Evolutionary conservation across 1,140 invertebrate genomes (phyloP).

Genomic region (Pachyrhynchus sulphureomaculatus): DNA sequence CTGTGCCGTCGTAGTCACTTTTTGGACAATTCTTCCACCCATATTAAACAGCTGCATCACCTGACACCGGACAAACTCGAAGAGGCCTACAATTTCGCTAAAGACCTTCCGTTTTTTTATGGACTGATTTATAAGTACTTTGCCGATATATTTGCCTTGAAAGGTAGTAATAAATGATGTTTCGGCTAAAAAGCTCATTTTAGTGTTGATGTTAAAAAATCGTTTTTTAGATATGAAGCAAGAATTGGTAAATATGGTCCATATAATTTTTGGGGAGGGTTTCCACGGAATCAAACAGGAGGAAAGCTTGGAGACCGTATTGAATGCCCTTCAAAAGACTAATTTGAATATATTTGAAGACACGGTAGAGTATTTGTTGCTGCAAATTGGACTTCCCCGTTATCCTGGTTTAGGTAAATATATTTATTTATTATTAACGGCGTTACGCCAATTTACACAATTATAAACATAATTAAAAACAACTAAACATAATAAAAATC

Average conservation of each 20-base stretch:
- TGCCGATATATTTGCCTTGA: constrained; percentile 3
- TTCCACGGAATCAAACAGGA: neutral
- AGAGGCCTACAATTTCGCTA: constrained; percentile 7
- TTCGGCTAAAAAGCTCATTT: neutral
- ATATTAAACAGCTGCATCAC: neutral
- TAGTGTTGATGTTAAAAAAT: neutral
- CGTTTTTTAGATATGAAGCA: neutral
- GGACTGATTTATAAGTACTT: neutral
- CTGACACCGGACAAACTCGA: neutral
- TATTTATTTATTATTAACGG: no score
- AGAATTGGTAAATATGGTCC: neutral
- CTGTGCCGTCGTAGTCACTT: neutral
- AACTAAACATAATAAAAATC: no score
- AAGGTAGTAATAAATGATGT: neutral
- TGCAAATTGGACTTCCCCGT: neutral
- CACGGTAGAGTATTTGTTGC: neutral
- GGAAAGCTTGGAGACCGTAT: neutral
- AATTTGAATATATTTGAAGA: constrained; percentile 2
- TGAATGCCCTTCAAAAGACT: neutral
- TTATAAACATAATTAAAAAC: no score
- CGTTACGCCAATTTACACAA: no score
- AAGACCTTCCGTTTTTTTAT: neutral
- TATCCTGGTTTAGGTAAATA: constrained; percentile 1
- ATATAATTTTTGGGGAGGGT: constrained; percentile 2
- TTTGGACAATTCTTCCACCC: neutral